Percentiles rank a stretch among this genome's conserved stretches.
These are phyloP conservation scores for Agelaius tricolor DNA, from an alignment of 2,113 vertebrate genomes.

Conservation along the genomic window DNA sequence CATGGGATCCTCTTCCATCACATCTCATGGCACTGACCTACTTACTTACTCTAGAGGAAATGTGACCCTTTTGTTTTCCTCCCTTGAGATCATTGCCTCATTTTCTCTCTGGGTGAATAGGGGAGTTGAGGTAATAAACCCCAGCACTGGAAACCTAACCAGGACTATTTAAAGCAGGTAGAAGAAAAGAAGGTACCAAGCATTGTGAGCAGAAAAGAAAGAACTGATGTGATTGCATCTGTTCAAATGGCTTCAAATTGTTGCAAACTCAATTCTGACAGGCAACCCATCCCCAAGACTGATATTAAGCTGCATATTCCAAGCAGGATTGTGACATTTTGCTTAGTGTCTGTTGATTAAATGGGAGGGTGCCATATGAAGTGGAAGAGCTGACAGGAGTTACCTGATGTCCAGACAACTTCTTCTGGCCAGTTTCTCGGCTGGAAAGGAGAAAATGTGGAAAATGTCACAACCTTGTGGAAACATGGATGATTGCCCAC, in stretches of 20 bases:
- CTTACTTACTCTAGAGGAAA: constrained; percentile 1
- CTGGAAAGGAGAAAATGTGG: neutral
- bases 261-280: neutral
- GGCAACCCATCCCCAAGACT: neutral
- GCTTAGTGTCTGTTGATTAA: neutral
- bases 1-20: neutral
- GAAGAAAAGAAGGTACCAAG: neutral
- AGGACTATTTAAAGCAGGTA: neutral
- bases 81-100: constrained; percentile 24
- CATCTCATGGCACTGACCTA: neutral
- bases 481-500: neutral
- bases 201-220: neutral
- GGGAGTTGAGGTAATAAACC: neutral
- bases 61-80: neutral
- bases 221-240: neutral
- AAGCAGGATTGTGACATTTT: neutral
- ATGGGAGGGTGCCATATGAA: neutral
- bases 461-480: neutral
- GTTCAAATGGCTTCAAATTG: neutral
- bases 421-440: neutral
- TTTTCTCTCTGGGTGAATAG: neutral
- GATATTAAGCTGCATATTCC: neutral
- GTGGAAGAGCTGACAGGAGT: neutral
- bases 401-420: neutral
- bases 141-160: neutral